Evolutionary conservation across 1,140 invertebrate species (phyloP).

Genomic region (Helicoverpa zea): DNA sequence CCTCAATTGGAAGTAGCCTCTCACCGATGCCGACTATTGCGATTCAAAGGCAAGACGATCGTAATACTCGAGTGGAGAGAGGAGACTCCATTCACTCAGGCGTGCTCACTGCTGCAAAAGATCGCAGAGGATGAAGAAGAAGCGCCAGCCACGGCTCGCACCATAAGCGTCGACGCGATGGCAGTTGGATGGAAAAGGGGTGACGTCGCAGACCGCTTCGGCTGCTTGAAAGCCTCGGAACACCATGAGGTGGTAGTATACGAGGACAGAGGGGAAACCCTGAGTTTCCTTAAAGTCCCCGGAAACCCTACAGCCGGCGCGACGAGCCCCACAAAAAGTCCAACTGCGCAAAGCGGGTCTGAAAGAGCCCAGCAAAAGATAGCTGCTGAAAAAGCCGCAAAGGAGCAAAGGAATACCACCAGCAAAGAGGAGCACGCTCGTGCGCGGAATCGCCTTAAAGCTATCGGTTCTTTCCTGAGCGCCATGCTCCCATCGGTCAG

Average conservation of each 20-base stretch:
- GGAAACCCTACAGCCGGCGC: background rate
- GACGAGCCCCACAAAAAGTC: background rate
- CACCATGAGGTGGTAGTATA: too few relatives aligned
- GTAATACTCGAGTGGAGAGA: too few relatives aligned
- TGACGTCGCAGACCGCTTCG: too few relatives aligned
- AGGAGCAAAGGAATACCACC: background rate
- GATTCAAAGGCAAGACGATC: too few relatives aligned
- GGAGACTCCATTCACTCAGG: too few relatives aligned
- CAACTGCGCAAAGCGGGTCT: background rate
- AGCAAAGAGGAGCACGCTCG: background rate
- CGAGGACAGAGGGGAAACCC: background rate
- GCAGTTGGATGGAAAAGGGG: too few relatives aligned
- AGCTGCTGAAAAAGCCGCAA: background rate
- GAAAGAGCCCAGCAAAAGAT: background rate
- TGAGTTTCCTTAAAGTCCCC: background rate
- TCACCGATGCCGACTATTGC: too few relatives aligned
- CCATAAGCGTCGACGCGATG: too few relatives aligned
- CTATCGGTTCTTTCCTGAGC: background rate
- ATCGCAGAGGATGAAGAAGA: too few relatives aligned
- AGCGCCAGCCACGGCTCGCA: too few relatives aligned
- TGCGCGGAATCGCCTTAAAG: background rate
- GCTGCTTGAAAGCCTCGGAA: too few relatives aligned
- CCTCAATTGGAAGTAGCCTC: background rate
- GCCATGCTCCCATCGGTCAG: background rate
- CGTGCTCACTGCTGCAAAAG: too few relatives aligned